A percentile compares a stretch with the other conserved stretches of the same genome.
Evolutionary conservation across 92 coral and sea anemone species (phyloP).

Genomic region (Hydrozoanthus gracilis): DNA sequence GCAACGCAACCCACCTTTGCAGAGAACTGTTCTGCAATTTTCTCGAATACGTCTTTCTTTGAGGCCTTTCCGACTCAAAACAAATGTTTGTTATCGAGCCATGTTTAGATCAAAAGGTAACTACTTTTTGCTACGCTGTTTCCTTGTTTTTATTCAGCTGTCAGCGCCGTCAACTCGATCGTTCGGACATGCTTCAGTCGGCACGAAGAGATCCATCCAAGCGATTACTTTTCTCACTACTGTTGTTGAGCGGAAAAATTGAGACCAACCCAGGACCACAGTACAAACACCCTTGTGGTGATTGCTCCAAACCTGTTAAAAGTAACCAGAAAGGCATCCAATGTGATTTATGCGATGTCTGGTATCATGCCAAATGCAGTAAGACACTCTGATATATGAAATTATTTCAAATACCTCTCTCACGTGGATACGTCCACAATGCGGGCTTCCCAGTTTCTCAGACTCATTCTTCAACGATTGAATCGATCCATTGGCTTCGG

Average conservation of each 20-base stretch:
- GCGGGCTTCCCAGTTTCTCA: too few relatives aligned
- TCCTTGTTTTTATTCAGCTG: constrained; percentile 33
- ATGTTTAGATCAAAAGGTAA: too few relatives aligned
- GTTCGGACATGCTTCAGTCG: constrained; percentile 45
- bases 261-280: constrained; percentile 41
- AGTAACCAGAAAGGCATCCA: constrained; percentile 41
- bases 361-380: constrained; percentile 51
- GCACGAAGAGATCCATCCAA: constrained; percentile 40
- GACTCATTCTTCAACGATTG: constrained; percentile 45
- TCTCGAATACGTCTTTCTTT: neutral
- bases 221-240: constrained; percentile 46
- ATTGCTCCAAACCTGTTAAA: constrained; percentile 36
- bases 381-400: constrained; percentile 45
- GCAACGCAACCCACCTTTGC: too few relatives aligned
- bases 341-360: constrained; percentile 31
- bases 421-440: constrained; percentile 53
- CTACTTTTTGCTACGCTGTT: constrained; percentile 4
- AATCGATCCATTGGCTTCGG: constrained; percentile 49
- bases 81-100: neutral
- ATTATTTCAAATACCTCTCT: constrained; percentile 48
- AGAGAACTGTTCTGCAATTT: neutral
- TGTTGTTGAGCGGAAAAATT: constrained; percentile 46
- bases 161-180: constrained; percentile 41
- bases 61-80: too few relatives aligned
- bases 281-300: constrained; percentile 42